Base-by-base conservation (phyloP, 1,140 invertebrate genomes). In the Drosophila burlai region DNA sequence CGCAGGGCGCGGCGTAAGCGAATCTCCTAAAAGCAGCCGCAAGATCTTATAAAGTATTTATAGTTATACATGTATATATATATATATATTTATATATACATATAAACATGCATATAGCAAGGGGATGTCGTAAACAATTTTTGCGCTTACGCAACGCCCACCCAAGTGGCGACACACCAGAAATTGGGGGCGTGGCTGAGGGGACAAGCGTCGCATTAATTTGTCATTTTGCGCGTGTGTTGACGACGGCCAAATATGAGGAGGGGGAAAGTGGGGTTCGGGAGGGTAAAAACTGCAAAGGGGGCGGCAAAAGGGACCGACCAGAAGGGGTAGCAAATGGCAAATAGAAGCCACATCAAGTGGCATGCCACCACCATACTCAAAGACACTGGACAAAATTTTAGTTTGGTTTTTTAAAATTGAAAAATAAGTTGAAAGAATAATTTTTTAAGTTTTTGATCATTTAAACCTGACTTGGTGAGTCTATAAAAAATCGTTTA, bases 141-240 rank as follows among this genome's bases (percentile, higher is more conserved):
- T 57, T 79, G 50, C 68, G 64, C 73, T 82, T 82, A 82, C 63
- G 80, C 80, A 82, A 82, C 76, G 76, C 76, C 76, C 76, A 79
- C 75, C 76, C 76, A 79, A 69, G 76, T 72, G 76, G 66, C 58
- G 66, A 61, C 65, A 79, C 64, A 79, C 50, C 74, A 69, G 62
- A 71, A 40, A 31, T 18, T 29, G 31, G 55, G 42, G 65, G 40
- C 59, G 76, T 42, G 68, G 43, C 42, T 11, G 46, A 26, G 43
- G 55, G 47, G 82, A 61, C 74, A 67, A 80, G 80, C 76, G 62
- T 81, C 66, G 73, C 84, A 87, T 87, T 87, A 87, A 87, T 87
- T 87, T 87, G 84, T 87, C 84, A 87, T 87, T 87, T 89, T 77
- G 72, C 80, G 68, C 59, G 77, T 85, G 38, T 83, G 82, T 67